Conservation (phyloP, 2,113 vertebrate species). For the Amazona guildingii region DNA sequence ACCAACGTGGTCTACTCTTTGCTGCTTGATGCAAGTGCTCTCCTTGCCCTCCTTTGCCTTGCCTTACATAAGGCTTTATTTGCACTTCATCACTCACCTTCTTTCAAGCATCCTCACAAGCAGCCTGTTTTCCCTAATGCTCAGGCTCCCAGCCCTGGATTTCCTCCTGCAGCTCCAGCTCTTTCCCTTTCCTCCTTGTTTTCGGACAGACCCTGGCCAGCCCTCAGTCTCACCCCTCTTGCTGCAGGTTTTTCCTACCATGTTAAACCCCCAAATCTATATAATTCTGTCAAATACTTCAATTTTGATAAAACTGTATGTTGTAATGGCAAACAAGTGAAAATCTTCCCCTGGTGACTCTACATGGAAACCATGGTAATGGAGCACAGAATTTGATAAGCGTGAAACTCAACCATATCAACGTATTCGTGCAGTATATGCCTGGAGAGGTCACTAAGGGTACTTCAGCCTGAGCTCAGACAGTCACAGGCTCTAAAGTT, state of each 20-base stretch:
- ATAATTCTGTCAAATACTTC: not conserved
- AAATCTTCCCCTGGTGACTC: not conserved
- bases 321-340: not conserved
- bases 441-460: too few species aligned
- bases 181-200: not conserved
- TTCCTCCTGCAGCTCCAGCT: not conserved
- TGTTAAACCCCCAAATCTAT: not conserved
- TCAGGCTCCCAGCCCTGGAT: not conserved
- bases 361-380: rapidly evolving
- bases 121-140: not conserved
- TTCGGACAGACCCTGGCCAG: rapidly evolving
- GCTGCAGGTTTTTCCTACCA: not conserved
- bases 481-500: not conserved
- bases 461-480: not conserved
- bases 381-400: not conserved
- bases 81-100: not conserved
- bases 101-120: not conserved
- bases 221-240: not conserved
- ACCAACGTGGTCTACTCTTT: not conserved
- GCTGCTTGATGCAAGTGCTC: not conserved
- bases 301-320: not conserved
- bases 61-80: not conserved
- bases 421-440: not conserved
- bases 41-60: not conserved
- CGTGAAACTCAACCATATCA: rapidly evolving